phyloP scores from a whole-genome alignment of 2,113 vertebrate genomes.

The Myrmecobius fasciatus region DNA sequence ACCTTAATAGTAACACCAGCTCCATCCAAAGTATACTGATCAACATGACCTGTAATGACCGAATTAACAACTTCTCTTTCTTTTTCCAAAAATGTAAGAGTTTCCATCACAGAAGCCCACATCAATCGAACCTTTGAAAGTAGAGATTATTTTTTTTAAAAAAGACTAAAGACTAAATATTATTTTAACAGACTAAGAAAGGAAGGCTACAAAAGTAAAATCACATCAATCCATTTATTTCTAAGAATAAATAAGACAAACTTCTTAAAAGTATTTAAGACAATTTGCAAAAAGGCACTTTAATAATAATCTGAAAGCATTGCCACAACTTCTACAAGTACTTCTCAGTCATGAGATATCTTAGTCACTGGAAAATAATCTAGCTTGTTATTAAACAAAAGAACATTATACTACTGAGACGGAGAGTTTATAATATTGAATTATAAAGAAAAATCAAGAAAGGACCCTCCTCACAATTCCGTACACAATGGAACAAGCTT shows the following conservation, averaged over 20 bases:
- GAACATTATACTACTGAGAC: constrained; percentile 9
- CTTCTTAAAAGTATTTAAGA: constrained; percentile 5
- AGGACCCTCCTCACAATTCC: neutral
- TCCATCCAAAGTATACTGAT: constrained; percentile 87
- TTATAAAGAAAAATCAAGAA: neutral
- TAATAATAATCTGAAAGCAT: constrained; percentile 9
- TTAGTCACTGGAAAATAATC: constrained; percentile 4
- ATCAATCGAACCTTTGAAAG: constrained; percentile 87
- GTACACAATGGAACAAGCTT: neutral
- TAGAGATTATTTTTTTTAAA: constrained; percentile 18
- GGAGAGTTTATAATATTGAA: neutral
- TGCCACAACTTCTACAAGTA: constrained; percentile 13
- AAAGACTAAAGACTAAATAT: neutral
- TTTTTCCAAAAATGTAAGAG: constrained; percentile 82
- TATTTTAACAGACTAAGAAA: constrained; percentile 25
- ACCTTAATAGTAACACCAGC: constrained; percentile 80
- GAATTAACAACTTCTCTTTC: constrained; percentile 86
- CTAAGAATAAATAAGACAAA: constrained; percentile 44
- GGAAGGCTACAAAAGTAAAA: neutral
- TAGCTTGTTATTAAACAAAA: constrained; percentile 40
- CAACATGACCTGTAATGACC: constrained; percentile 81
- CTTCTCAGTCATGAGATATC: constrained; percentile 42
- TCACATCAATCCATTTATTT: constrained; percentile 30
- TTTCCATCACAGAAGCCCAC: constrained; percentile 85
- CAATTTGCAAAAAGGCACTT: constrained; percentile 19